Evolutionary conservation across 2,888 invertebrate genomes (phyloP).

Genomic region (Harpalus rufipes): DNA sequence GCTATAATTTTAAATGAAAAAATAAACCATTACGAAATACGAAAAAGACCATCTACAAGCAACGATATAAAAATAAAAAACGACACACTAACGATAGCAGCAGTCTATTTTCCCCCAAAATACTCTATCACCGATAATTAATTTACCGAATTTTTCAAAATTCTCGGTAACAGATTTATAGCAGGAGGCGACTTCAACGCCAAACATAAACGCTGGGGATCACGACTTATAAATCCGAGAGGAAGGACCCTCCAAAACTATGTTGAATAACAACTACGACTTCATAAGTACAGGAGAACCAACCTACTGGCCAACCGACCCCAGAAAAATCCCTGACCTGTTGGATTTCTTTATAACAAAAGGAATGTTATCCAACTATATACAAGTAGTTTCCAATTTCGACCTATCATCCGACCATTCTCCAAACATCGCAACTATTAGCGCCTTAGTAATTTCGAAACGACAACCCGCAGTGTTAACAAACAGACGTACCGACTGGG

Average conservation of each 20-base stretch:
- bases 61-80: slow-evolving; percentile 58
- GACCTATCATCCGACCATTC: not conserved
- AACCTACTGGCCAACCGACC: too few species aligned
- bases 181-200: not conserved
- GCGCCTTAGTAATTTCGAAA: not conserved
- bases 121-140: not conserved
- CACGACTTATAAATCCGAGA: not conserved
- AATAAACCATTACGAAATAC: slow-evolving; percentile 66
- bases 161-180: not conserved
- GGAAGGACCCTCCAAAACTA: not conserved
- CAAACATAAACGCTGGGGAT: not conserved
- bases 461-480: not conserved
- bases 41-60: slow-evolving; percentile 57
- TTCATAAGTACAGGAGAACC: too few species aligned
- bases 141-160: not conserved
- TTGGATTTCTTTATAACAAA: too few species aligned
- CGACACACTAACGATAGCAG: not conserved
- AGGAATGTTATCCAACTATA: too few species aligned
- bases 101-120: not conserved
- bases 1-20: slow-evolving; percentile 67
- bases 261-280: not conserved
- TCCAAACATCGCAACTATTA: not conserved
- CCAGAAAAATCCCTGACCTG: too few species aligned
- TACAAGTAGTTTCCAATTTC: not conserved
- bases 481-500: not conserved